Evolutionary conservation across 92 coral and sea anemone genomes (phyloP), one percentile per base, ranked within the genome.

Genomic region (Montipora capitata): DNA sequence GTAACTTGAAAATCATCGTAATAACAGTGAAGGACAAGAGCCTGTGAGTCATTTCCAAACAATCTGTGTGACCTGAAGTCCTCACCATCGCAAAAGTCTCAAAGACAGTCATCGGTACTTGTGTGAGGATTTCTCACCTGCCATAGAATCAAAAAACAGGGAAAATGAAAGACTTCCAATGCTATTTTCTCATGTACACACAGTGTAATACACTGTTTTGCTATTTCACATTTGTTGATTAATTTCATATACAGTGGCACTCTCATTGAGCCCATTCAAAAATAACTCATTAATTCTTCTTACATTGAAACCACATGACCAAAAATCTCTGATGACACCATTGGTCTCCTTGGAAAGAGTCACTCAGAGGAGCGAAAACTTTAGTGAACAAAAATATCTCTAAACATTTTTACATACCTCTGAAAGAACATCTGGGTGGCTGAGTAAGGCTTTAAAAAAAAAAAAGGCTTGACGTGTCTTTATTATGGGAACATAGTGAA

Each of bases 1-100:
- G 96, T 87, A 2, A 90, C 94, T 93, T 93, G 87, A 70, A 95
- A 93, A 35, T 95, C 95, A 83, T 95, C 93, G 67, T 78, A 95
- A 72, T 93, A 95, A 51, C 94, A 85, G 73, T 95, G 94, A n/a
- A 93, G 80, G 13, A 87, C 49, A 16, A 95, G 93, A 0, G 96
- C 88, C 0, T 78, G 70, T 11, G 82, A 82, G 73, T 74, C 27
- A 35, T 76, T 51, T 62, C 90, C 89, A 85, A 93, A 95, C 14
- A 95, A 84, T 0, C 48, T 27, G 68, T 95, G 94, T 2, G 12
- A 7, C 68, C 80, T 43, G 52, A 61, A 90, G 42, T 81, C 90
- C 17, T 72, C 88, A 43, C 93, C 93, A 87, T 95, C 94, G 92
- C 96, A 90, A 56, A 35, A 95, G 56, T 93, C 94, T 77, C 84